These are phyloP conservation scores for Arothron firmamentum DNA, from an alignment of 2,113 vertebrate genomes.

Conservation along the genomic window DNA sequence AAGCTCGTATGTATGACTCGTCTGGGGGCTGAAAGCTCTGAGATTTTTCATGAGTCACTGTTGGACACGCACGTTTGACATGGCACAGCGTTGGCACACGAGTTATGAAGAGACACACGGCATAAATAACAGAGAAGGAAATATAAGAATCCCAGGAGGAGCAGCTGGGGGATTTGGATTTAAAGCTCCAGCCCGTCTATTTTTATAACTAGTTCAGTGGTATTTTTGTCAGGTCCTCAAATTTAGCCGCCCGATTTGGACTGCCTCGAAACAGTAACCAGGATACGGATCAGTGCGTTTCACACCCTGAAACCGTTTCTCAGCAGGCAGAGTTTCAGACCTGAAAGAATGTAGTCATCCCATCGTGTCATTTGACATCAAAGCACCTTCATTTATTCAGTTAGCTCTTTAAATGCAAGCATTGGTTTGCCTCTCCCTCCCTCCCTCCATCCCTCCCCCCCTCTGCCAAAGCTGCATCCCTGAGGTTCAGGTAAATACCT, in stretches of 20 bases:
- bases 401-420: too few species aligned
- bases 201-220: background rate
- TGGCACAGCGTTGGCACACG: background rate
- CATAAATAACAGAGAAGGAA: too few species aligned
- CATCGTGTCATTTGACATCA: too few species aligned
- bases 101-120: too few species aligned
- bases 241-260: constrained; percentile 31
- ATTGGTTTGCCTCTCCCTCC: too few species aligned
- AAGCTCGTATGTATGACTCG: too few species aligned
- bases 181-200: background rate
- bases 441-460: too few species aligned
- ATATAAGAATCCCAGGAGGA: background rate
- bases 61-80: background rate
- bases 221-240: constrained; percentile 7
- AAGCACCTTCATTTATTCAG: too few species aligned
- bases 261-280: constrained; percentile 5
- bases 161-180: background rate
- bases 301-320: background rate
- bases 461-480: too few species aligned
- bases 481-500: too few species aligned
- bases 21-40: constrained; percentile 17
- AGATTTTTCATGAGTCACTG: constrained; percentile 69
- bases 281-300: constrained; percentile 31
- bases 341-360: too few species aligned
- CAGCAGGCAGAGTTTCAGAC: too few species aligned